Evolutionary conservation across 2,888 invertebrate species (phyloP).

Genomic region (Seira ritae): DNA sequence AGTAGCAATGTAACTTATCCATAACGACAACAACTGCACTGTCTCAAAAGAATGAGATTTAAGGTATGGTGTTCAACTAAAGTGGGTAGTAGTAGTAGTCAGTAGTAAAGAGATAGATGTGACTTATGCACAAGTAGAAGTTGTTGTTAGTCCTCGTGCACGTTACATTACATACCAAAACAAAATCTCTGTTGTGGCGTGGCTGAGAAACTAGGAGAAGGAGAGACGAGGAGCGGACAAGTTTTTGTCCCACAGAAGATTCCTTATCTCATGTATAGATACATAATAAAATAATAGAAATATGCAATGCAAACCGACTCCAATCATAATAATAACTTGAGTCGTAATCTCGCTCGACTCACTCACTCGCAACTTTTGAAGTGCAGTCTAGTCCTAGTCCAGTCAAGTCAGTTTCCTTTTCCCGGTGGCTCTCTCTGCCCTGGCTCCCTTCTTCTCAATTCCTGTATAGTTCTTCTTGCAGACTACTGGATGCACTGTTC

Average conservation of each 20-base stretch:
- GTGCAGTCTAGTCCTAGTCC: slow-evolving; percentile 2
- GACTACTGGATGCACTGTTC: neutral
- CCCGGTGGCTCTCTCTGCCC: neutral
- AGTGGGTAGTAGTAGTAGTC: no score
- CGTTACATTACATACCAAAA: neutral
- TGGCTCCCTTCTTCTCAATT: neutral
- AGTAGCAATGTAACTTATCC: no score
- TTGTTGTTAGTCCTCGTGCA: neutral
- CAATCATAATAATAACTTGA: neutral
- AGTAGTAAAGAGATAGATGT: no score
- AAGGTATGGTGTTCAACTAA: no score
- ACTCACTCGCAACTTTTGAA: neutral
- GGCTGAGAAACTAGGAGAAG: neutral
- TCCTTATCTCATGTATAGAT: slow-evolving; percentile 2
- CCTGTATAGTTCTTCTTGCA: no score
- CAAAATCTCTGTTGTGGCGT: slow-evolving; percentile 7
- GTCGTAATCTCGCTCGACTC: neutral
- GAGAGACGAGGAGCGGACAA: slow-evolving; percentile 12
- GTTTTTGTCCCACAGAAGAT: slow-evolving; percentile 16
- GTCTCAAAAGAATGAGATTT: no score
- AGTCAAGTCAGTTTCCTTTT: slow-evolving; percentile 15
- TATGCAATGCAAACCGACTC: slow-evolving; percentile 43
- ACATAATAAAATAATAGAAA: slow-evolving; percentile 24
- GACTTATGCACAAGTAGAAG: neutral
- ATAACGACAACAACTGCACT: no score